Conservation (phyloP, 2,797 vertebrate genomes). For the Merluccius polli region DNA sequence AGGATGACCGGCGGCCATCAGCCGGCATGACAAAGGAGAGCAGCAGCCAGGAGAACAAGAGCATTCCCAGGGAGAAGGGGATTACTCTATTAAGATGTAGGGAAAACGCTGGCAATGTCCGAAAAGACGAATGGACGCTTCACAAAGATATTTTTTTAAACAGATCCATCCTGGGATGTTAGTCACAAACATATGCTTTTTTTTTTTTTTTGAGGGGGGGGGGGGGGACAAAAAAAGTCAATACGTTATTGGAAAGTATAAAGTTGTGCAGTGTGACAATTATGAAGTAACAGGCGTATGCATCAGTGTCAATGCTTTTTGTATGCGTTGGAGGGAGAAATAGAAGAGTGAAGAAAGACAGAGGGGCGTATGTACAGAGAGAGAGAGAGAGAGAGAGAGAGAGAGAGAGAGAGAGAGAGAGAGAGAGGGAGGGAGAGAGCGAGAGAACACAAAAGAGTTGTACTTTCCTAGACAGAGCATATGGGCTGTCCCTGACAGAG, state of each 20-base stretch:
- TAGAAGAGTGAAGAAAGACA: conserved; percentile 7
- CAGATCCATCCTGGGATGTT: conserved; percentile 67
- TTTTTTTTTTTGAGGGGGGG: too few relatives aligned
- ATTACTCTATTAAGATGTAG: conserved; percentile 83
- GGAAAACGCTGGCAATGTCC: conserved; percentile 72
- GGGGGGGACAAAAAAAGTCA: background rate
- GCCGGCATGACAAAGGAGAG: conserved; percentile 70
- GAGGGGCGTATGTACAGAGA: conserved; percentile 23
- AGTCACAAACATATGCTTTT: conserved; percentile 68
- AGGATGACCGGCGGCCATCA: conserved; percentile 58
- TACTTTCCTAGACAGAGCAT: too few relatives aligned
- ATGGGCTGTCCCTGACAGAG: background rate
- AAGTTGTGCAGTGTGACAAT: background rate
- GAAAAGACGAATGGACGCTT: conserved; percentile 59
- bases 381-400: conserved; percentile 13
- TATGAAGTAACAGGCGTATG: conserved; percentile 23
- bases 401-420: conserved; percentile 1
- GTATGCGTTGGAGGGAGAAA: conserved; percentile 4
- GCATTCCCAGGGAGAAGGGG: conserved; percentile 73
- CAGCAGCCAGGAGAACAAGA: conserved; percentile 76
- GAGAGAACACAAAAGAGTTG: conserved; percentile 37
- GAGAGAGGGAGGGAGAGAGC: background rate
- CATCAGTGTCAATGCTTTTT: conserved; percentile 30
- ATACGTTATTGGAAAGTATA: background rate
- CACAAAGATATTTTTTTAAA: conserved; percentile 61